Conservation (phyloP, 2,113 vertebrate species). For the Austrofundulus limnaeus region DNA sequence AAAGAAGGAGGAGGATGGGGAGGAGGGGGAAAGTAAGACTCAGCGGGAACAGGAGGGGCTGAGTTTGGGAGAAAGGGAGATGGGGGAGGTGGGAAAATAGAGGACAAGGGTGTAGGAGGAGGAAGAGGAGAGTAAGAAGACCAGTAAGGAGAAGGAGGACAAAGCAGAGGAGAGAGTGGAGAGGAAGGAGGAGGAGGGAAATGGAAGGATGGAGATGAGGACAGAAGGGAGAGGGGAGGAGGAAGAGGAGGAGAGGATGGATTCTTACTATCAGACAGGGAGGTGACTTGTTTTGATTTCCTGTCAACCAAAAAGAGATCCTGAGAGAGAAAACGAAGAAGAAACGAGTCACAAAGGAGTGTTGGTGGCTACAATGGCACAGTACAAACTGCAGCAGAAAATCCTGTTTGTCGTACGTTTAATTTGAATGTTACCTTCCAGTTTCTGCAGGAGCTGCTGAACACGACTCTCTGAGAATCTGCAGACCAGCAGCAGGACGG, state of each 20-base stretch:
- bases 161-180: not conserved
- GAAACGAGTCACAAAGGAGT: not conserved
- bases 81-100: not conserved
- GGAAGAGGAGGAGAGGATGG: conserved; percentile 41
- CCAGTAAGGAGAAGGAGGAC: not conserved
- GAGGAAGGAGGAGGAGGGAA: conserved; percentile 18
- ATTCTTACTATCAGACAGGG: conserved; percentile 72
- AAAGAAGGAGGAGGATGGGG: conserved; percentile 3
- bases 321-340: conserved; percentile 38
- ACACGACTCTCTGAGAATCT: conserved; percentile 78
- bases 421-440: conserved; percentile 66
- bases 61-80: conserved; percentile 2
- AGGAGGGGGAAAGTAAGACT: conserved; percentile 5
- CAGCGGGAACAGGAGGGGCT: not conserved
- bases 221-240: not conserved
- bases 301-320: conserved; percentile 72
- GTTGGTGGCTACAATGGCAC: too few relatives aligned
- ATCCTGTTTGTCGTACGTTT: not conserved
- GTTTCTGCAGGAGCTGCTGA: conserved; percentile 80
- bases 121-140: not conserved
- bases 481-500: conserved; percentile 80
- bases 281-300: conserved; percentile 64
- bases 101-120: not conserved
- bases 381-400: not conserved
- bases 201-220: conserved; percentile 16